These are phyloP conservation scores for Liopterus haemorrhoidalis DNA, from an alignment of 2,888 invertebrate species.

Conservation along the genomic window DNA sequence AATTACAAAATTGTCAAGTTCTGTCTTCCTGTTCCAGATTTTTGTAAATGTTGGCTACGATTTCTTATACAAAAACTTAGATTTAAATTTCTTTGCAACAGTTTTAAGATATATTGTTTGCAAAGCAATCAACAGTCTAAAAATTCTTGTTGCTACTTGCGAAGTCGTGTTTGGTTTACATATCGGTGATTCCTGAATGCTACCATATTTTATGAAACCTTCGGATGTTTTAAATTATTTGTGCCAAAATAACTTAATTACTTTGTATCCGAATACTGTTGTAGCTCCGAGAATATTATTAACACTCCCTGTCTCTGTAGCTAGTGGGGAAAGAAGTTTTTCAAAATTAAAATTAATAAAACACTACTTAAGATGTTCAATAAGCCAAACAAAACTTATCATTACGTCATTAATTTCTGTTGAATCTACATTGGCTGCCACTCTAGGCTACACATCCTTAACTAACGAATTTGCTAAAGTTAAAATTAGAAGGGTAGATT, in stretches of 20 bases:
- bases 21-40: too few relatives aligned
- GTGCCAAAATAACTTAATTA: slow-evolving; percentile 18
- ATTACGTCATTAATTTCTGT: slow-evolving; percentile 17
- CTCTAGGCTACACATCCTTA: slow-evolving; percentile 22
- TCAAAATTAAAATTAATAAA: slow-evolving; percentile 7
- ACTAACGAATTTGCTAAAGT: slow-evolving; percentile 23
- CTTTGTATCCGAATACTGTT: slow-evolving; percentile 18
- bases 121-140: too few relatives aligned
- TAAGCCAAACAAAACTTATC: slow-evolving; percentile 10
- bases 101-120: too few relatives aligned
- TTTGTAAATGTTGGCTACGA: too few relatives aligned
- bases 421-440: slow-evolving; percentile 18
- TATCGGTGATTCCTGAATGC: slow-evolving; percentile 23
- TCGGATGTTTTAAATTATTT: slow-evolving; percentile 19
- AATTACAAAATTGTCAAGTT: too few relatives aligned
- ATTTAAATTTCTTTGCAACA: too few relatives aligned
- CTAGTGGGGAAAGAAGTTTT: slow-evolving; percentile 14
- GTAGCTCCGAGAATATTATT: slow-evolving; percentile 20
- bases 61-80: too few relatives aligned
- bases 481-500: slow-evolving; percentile 20
- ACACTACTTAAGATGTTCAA: slow-evolving; percentile 9
- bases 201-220: slow-evolving; percentile 23
- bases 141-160: too few relatives aligned
- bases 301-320: slow-evolving; percentile 14
- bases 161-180: too few relatives aligned